phyloP scores from a whole-genome alignment of 2,888 invertebrate genomes.

The Notocelia uddmanniana region DNA sequence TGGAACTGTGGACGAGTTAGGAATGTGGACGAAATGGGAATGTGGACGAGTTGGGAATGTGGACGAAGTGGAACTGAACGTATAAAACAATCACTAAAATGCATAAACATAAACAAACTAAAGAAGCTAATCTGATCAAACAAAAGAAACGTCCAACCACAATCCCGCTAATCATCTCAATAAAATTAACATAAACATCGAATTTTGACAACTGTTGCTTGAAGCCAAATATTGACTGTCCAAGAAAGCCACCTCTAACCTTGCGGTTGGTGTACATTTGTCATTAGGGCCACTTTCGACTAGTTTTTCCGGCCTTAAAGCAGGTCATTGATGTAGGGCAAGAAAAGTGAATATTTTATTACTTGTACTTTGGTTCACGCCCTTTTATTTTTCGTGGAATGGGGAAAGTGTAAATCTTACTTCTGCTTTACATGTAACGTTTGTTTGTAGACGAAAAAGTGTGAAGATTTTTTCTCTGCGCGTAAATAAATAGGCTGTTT shows the following conservation, averaged over 20 bases:
- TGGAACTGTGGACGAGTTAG: too few species aligned
- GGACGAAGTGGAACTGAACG: too few species aligned
- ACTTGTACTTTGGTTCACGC: constrained; percentile 29
- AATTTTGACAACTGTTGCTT: constrained; percentile 35
- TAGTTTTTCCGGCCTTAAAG: constrained; percentile 36
- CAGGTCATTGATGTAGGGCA: constrained; percentile 31
- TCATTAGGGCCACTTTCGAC: constrained; percentile 41
- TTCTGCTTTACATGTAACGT: neutral
- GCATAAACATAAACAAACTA: constrained; percentile 1
- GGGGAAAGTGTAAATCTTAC: constrained; percentile 19
- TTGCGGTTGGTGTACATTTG: constrained; percentile 18
- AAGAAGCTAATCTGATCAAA: neutral
- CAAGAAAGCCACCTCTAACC: constrained; percentile 40
- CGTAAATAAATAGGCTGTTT: neutral
- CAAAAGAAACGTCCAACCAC: constrained; percentile 5
- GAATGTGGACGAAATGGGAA: too few species aligned
- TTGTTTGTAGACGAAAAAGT: neutral
- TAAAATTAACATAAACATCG: constrained; percentile 32
- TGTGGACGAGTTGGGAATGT: too few species aligned
- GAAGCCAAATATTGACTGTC: constrained; percentile 17
- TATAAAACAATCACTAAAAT: neutral
- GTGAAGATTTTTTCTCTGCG: neutral
- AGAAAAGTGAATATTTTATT: constrained; percentile 33
- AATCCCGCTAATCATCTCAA: neutral
- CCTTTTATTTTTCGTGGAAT: neutral